These are phyloP conservation scores for Tachuris rubrigastra DNA, from an alignment of 2,113 vertebrate genomes.

Conservation along the genomic window DNA sequence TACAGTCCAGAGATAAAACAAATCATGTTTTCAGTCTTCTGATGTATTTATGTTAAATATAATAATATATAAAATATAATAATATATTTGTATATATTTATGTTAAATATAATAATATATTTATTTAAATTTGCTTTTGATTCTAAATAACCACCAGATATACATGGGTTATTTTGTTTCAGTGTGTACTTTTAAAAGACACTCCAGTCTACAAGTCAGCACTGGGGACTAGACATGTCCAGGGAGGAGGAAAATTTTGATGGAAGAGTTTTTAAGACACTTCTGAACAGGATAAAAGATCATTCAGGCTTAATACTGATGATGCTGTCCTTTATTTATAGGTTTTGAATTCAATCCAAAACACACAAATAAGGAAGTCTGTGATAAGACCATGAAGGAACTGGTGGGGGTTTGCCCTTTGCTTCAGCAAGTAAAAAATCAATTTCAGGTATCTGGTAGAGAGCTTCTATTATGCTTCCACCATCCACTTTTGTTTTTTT, in stretches of 20 bases:
- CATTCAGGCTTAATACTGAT: background rate
- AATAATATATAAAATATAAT: too few relatives aligned
- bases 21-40: background rate
- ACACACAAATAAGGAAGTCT: background rate
- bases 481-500: background rate
- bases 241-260: background rate
- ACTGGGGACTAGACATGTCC: accelerated
- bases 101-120: too few relatives aligned
- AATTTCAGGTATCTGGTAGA: background rate
- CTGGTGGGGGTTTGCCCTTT: background rate
- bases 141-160: background rate
- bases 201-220: background rate
- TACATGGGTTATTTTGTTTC: background rate
- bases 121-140: too few relatives aligned
- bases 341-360: background rate
- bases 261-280: background rate
- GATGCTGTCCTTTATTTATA: background rate
- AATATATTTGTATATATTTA: too few relatives aligned
- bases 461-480: background rate
- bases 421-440: background rate
- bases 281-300: background rate
- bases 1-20: background rate
- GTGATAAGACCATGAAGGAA: background rate
- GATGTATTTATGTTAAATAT: too few relatives aligned
- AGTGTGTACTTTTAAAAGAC: background rate